phyloP scores from a whole-genome alignment of 2,797 vertebrate genomes.

The Lutra lutra region DNA sequence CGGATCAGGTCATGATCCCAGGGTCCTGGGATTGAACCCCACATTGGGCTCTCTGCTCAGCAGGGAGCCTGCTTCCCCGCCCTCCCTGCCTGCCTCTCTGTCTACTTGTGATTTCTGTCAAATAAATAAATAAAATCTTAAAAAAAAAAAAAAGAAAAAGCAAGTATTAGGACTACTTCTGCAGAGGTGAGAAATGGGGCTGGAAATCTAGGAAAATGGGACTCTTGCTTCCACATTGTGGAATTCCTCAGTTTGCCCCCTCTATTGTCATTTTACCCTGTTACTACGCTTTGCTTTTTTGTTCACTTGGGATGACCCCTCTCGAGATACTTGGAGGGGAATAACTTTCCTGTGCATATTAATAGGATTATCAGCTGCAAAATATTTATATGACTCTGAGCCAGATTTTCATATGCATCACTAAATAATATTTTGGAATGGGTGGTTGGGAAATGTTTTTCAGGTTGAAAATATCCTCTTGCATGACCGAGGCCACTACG shows the following conservation, averaged over 20 bases:
- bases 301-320: background rate
- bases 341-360: background rate
- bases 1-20: too few species aligned
- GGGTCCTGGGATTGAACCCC: too few species aligned
- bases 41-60: too few species aligned
- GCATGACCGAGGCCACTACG: constrained; percentile 97
- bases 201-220: background rate
- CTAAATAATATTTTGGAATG: constrained; percentile 62
- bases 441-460: constrained; percentile 48
- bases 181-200: background rate
- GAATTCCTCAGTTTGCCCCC: background rate
- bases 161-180: background rate
- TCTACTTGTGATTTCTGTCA: too few species aligned
- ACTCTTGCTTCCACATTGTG: background rate
- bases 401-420: constrained; percentile 6
- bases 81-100: too few species aligned
- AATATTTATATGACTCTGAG: background rate
- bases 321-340: background rate
- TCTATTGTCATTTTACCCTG: background rate
- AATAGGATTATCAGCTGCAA: constrained; percentile 32
- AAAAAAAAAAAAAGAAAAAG: too few species aligned
- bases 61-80: too few species aligned
- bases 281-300: background rate
- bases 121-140: too few species aligned
- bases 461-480: constrained; percentile 99